A percentile compares a stretch with the other conserved stretches of the same genome.
Evolutionary conservation across 2,113 vertebrate species (phyloP).

Genomic region (Cyprinodon variegatus): DNA sequence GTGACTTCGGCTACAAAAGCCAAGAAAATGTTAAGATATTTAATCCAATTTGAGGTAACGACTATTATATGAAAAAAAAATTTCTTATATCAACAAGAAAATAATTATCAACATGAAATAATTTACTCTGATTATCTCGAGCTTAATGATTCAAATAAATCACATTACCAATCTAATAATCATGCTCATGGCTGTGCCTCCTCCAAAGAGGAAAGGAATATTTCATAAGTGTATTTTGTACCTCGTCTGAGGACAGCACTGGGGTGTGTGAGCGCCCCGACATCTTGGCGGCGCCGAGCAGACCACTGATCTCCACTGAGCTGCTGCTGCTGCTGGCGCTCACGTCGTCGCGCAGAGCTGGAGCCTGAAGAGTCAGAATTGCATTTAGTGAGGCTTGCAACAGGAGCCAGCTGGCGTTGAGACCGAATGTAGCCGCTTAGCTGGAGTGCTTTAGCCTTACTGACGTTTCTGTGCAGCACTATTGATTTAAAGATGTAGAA

Average conservation of each 20-base stretch:
- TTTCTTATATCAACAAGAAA: too few species aligned
- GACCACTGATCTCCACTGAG: constrained; percentile 89
- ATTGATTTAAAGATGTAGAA: constrained; percentile 23
- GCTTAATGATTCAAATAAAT: too few species aligned
- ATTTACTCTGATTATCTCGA: too few species aligned
- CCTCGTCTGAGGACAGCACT: constrained; percentile 91
- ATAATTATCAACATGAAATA: too few species aligned
- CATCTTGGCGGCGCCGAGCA: constrained; percentile 83
- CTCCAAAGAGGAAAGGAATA: background rate
- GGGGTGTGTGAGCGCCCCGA: constrained; percentile 83
- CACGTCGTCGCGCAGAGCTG: constrained; percentile 86
- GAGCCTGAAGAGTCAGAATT: constrained; percentile 79
- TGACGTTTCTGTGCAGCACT: constrained; percentile 22
- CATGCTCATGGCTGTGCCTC: too few species aligned
- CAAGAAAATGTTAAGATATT: constrained; percentile 10
- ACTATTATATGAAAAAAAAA: too few species aligned
- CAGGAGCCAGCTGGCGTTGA: constrained; percentile 18
- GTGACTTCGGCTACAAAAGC: constrained; percentile 6
- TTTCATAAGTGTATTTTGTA: constrained; percentile 55
- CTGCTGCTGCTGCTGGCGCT: constrained; percentile 94
- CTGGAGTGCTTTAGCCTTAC: constrained; percentile 19
- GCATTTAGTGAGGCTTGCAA: constrained; percentile 5
- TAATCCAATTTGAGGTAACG: background rate
- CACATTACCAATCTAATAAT: too few species aligned
- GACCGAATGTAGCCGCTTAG: constrained; percentile 27